Percentiles rank a stretch among this genome's conserved stretches.
phyloP scores from a whole-genome alignment of 2,113 vertebrate species.

The Chloropsis hardwickii region DNA sequence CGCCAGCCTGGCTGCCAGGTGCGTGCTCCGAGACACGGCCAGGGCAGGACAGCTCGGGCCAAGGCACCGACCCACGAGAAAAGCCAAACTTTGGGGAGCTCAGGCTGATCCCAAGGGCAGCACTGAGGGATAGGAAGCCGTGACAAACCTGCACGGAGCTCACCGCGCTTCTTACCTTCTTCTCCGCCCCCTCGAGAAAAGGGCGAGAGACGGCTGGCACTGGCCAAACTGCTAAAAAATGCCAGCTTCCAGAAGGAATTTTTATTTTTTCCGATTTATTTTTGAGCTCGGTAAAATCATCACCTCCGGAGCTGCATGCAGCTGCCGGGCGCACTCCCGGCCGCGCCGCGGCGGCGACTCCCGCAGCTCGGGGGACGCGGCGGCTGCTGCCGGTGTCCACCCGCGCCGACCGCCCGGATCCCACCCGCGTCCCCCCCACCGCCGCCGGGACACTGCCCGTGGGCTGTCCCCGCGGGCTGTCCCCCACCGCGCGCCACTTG shows the following conservation, averaged over 20 bases:
- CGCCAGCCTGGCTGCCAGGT: neutral
- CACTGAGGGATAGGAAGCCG: neutral
- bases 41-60: neutral
- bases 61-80: neutral
- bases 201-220: accelerated
- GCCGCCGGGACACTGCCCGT: neutral
- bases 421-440: neutral
- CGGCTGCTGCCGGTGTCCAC: neutral
- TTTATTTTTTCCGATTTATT: neutral
- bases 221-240: accelerated
- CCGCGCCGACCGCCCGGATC: neutral
- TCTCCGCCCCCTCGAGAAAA: neutral
- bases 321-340: neutral
- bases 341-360: neutral
- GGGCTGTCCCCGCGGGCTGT: neutral
- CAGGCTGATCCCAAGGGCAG: neutral
- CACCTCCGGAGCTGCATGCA: neutral
- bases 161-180: neutral
- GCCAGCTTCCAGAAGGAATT: neutral
- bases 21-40: neutral
- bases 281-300: neutral
- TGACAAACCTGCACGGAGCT: neutral
- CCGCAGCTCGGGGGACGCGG: neutral
- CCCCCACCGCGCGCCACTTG: neutral
- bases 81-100: neutral